A percentile compares a stretch with the other conserved stretches of the same genome.
Conservation (phyloP, 2,113 vertebrate species). For the Theristicus caerulescens region DNA sequence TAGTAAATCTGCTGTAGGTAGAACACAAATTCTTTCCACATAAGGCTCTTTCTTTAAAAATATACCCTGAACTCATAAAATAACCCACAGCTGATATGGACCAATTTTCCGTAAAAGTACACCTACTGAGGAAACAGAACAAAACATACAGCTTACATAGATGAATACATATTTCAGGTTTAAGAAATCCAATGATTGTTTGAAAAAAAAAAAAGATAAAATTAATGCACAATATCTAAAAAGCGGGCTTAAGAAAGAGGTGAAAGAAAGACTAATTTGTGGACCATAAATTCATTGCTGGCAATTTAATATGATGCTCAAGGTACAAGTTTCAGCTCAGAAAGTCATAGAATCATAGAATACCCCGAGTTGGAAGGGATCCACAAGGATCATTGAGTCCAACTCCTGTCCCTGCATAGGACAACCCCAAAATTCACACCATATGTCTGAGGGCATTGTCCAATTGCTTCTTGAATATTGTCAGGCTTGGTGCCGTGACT, state of each 20-base stretch:
- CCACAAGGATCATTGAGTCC: no score
- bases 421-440: no score
- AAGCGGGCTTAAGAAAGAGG: background rate
- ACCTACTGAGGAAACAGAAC: background rate
- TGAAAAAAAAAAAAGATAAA: background rate
- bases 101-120: background rate
- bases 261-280: background rate
- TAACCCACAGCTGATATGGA: background rate
- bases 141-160: background rate
- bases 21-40: slow-evolving; percentile 26
- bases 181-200: background rate
- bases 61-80: slow-evolving; percentile 15
- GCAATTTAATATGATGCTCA: background rate
- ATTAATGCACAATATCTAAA: background rate
- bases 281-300: background rate
- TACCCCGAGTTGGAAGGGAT: no score
- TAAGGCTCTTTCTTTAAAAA: slow-evolving; percentile 24
- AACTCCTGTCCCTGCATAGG: no score
- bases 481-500: no score
- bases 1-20: slow-evolving; percentile 54
- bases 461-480: no score
- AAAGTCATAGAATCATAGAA: background rate
- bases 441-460: no score
- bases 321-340: background rate
- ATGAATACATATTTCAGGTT: background rate